Conservation (phyloP, 2,113 vertebrate genomes). For the Pongo abelii region DNA sequence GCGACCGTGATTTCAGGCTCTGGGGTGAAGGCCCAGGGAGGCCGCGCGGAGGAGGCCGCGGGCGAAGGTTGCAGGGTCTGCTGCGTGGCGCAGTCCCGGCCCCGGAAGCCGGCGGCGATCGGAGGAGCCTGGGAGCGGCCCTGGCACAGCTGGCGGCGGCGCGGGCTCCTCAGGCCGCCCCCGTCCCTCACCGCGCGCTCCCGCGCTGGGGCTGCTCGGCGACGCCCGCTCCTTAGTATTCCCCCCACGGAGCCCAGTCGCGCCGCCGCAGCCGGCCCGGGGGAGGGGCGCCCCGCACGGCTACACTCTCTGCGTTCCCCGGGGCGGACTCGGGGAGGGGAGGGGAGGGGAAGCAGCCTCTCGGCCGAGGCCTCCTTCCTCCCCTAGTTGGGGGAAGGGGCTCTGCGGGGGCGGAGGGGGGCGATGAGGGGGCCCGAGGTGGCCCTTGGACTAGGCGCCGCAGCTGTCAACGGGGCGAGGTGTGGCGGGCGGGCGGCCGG, state of each 20-base stretch:
- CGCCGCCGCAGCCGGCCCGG: not conserved
- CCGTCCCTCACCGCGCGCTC: not conserved
- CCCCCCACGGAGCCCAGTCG: not conserved
- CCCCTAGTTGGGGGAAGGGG: not conserved
- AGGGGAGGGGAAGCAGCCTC: no score
- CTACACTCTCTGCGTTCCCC: not conserved
- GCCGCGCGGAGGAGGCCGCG: not conserved
- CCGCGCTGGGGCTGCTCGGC: not conserved
- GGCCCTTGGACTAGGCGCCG: not conserved
- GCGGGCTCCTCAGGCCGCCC: rapidly evolving
- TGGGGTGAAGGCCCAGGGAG: not conserved
- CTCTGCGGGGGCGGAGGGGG: no score
- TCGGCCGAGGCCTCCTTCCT: not conserved
- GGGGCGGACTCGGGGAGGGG: not conserved
- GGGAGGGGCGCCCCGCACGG: not conserved
- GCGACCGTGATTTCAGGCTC: not conserved
- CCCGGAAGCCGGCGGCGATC: not conserved
- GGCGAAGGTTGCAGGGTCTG: not conserved
- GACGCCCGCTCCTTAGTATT: not conserved
- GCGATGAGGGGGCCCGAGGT: not conserved
- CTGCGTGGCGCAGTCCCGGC: not conserved
- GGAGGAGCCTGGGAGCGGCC: no score
- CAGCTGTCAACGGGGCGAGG: not conserved
- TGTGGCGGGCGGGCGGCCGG: not conserved
- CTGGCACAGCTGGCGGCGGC: rapidly evolving